Evolutionary conservation across 2,113 vertebrate genomes (phyloP).

Genomic region (Cyphomyrus discorhynchus): DNA sequence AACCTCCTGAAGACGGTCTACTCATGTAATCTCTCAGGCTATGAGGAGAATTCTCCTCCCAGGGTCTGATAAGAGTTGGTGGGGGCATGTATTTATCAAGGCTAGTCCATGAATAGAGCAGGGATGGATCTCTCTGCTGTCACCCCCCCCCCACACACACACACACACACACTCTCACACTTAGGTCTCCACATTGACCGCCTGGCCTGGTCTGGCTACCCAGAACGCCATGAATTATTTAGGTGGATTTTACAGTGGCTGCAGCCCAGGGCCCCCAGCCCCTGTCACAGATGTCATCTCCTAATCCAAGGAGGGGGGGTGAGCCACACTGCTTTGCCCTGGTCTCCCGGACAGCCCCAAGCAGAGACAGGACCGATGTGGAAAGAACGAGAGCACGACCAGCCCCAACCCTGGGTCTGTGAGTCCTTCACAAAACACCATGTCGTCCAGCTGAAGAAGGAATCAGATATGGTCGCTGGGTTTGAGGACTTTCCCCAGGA

Average conservation of each 20-base stretch:
- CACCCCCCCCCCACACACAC: background rate
- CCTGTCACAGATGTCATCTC: conserved; percentile 23
- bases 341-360: background rate
- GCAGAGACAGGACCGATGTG: background rate
- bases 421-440: background rate
- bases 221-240: conserved; percentile 31
- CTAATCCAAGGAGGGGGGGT: conserved; percentile 21
- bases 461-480: background rate
- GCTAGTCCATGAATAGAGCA: background rate
- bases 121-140: background rate
- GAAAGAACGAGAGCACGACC: background rate
- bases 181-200: conserved; percentile 5
- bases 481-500: background rate
- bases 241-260: conserved; percentile 23
- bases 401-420: background rate
- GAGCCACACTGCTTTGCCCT: background rate
- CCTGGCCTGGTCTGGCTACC: background rate
- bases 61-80: background rate
- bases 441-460: background rate
- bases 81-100: background rate
- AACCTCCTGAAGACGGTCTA: background rate
- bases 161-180: background rate
- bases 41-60: background rate
- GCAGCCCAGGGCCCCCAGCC: conserved; percentile 12
- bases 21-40: background rate